phyloP scores from a whole-genome alignment of 2,888 invertebrate genomes.

The Heliconius ismenius region DNA sequence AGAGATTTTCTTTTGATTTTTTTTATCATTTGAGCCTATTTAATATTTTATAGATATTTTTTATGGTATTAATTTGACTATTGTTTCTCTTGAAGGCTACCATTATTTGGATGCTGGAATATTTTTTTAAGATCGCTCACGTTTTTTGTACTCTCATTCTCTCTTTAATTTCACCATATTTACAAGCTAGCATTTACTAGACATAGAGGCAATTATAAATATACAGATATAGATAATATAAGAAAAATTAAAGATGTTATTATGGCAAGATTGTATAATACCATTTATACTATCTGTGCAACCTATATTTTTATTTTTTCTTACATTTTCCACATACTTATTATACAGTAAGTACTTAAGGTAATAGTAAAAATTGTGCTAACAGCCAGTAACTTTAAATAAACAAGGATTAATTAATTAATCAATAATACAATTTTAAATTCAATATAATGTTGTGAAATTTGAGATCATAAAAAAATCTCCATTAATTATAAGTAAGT shows the following conservation, averaged over 20 bases:
- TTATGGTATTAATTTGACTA: not conserved
- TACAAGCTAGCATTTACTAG: slow-evolving; percentile 70
- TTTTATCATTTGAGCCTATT: not conserved
- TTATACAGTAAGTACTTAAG: slow-evolving; percentile 16
- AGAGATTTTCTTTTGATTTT: not conserved
- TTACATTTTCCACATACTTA: slow-evolving; percentile 16
- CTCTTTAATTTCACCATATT: slow-evolving; percentile 37
- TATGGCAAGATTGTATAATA: not conserved
- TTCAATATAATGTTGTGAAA: slow-evolving; percentile 3
- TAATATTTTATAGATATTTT: not conserved
- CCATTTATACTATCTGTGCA: not conserved
- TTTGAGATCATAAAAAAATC: slow-evolving; percentile 1
- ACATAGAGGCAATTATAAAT: slow-evolving; percentile 55
- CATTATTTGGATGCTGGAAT: not conserved
- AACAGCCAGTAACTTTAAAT: not conserved
- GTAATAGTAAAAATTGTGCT: slow-evolving; percentile 21
- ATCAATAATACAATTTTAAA: not conserved
- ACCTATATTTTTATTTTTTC: slow-evolving; percentile 2
- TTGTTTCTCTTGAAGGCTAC: not conserved
- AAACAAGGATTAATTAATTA: not conserved
- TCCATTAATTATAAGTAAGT: not conserved
- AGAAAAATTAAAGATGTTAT: slow-evolving; percentile 26
- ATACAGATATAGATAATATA: slow-evolving; percentile 33
- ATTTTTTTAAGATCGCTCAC: not conserved
- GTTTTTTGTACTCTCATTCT: slow-evolving; percentile 3